Conservation (phyloP, 2,888 invertebrate species). For the Macrophya annulata region DNA sequence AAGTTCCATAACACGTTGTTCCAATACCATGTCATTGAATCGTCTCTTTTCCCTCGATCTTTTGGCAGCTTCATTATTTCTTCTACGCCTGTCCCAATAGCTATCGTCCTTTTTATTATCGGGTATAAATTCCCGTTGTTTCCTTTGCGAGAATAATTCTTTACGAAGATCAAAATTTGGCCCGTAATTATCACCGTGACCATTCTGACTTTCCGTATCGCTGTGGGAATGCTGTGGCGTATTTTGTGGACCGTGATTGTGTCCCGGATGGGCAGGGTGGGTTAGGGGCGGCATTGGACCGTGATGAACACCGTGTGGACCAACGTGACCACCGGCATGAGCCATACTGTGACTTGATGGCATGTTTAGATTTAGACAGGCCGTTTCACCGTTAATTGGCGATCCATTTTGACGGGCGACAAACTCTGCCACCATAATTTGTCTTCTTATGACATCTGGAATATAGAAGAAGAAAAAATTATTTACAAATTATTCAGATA, state of each 20-base stretch:
- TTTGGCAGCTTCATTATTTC: slow-evolving; percentile 99
- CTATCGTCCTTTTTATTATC: slow-evolving; percentile 98
- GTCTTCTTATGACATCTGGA: slow-evolving; percentile 79
- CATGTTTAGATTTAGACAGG: slow-evolving; percentile 81
- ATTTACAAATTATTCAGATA: neutral
- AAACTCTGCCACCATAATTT: slow-evolving; percentile 93
- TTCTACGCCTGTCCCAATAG: slow-evolving; percentile 97
- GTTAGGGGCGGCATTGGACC: slow-evolving; percentile 75
- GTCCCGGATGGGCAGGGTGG: slow-evolving; percentile 70
- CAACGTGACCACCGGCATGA: slow-evolving; percentile 69
- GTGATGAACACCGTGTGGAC: slow-evolving; percentile 71
- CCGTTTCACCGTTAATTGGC: slow-evolving; percentile 86
- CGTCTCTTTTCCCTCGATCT: slow-evolving; percentile 97
- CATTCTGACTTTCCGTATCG: slow-evolving; percentile 72
- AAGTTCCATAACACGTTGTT: slow-evolving; percentile 95
- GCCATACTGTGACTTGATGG: slow-evolving; percentile 78
- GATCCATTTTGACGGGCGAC: slow-evolving; percentile 88
- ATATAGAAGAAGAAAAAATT: slow-evolving; percentile 58
- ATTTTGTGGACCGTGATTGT: slow-evolving; percentile 64
- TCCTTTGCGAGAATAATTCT: slow-evolving; percentile 93
- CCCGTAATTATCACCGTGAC: slow-evolving; percentile 72
- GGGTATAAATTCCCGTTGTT: slow-evolving; percentile 97
- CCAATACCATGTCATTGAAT: slow-evolving; percentile 97
- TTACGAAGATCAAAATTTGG: slow-evolving; percentile 83
- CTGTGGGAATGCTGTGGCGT: slow-evolving; percentile 71